These are phyloP conservation scores for Eristalis arbustorum DNA, from an alignment of 2,888 invertebrate genomes.

Conservation along the genomic window DNA sequence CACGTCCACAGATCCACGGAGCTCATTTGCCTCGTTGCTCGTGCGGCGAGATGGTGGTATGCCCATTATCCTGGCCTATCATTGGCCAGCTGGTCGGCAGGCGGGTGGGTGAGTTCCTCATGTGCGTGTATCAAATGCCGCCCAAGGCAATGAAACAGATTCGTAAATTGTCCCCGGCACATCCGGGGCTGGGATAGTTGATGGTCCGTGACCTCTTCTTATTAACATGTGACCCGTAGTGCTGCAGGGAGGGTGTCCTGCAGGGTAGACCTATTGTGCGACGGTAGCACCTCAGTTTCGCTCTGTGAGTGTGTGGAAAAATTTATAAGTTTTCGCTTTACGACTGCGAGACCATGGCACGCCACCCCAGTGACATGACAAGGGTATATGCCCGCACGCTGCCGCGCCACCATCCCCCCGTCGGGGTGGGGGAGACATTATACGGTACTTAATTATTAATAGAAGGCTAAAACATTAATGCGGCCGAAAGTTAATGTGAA, in stretches of 20 bases:
- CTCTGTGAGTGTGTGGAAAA: conserved; percentile 42
- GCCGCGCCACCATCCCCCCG: neutral
- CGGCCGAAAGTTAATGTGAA: conserved; percentile 64
- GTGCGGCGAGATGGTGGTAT: conserved; percentile 18
- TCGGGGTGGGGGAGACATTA: conserved; percentile 26
- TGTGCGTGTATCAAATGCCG: conserved; percentile 57
- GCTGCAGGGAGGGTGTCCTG: neutral
- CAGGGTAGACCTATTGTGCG: neutral
- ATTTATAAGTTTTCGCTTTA: conserved; percentile 66
- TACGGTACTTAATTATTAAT: conserved; percentile 69
- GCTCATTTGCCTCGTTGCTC: conserved; percentile 55
- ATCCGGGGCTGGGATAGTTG: conserved; percentile 52
- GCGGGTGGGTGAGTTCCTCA: neutral
- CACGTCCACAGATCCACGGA: conserved; percentile 28
- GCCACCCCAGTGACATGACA: conserved; percentile 40
- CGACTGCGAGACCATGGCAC: conserved; percentile 42
- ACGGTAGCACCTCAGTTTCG: conserved; percentile 10
- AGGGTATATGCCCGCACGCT: conserved; percentile 7
- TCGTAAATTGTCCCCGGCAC: conserved; percentile 59
- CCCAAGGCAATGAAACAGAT: conserved; percentile 61
- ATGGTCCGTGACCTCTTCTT: conserved; percentile 65
- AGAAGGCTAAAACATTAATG: conserved; percentile 68
- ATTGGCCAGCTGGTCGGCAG: conserved; percentile 16
- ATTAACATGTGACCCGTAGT: conserved; percentile 59
- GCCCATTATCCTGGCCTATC: conserved; percentile 42